Base-by-base conservation (phyloP, 2,888 invertebrate species). In the Drosophila multiciliata region DNA sequence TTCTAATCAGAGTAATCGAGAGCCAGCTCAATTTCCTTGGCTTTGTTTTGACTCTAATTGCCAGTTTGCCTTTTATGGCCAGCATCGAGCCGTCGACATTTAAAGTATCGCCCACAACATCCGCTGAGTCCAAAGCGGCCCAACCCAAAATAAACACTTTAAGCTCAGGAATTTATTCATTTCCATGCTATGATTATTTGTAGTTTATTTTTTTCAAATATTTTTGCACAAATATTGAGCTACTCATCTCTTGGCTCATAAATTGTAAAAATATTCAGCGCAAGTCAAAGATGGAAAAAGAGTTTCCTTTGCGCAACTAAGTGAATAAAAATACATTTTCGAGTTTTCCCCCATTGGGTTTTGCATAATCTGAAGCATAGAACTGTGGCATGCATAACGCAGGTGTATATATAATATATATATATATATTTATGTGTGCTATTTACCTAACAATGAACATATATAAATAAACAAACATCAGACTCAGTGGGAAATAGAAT, bases 91-190 rank as follows among this genome's bases (percentile, higher is more conserved):
- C 38, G 77, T 78, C 87, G 88, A 89, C 85, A 89, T 86, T 87
- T 87, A 53, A 77, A 69, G 62, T 67, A 52, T 71, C 89, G 89
- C 86, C 86, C 85, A 86, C 86, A 73, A 89, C 82, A 87, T 86
- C 86, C 89, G 89, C 42, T 74, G n/a, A 23, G 58, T 58, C 71
- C 49, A 38, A 15, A 55, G 26, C 48, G 60, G 73, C 84, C 82
- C 70, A 75, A 73, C 82, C 87, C 87, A 45, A 77, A 89, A 75
- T 48, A 50, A 76, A 38, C 66, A 65, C 40, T 58, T 61, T 57
- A 54, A 61, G 53, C 64, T 64, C 0, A 55, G 64, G 73, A 84
- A 87, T 87, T 77, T 71, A 42, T 49, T 48, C 32, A 53, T 66
- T 42, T 65, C 54, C 38, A 53, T 66, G 32, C 32, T 45, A 7